Conservation (phyloP, 2,113 vertebrate species). For the Sorex fumeus region DNA sequence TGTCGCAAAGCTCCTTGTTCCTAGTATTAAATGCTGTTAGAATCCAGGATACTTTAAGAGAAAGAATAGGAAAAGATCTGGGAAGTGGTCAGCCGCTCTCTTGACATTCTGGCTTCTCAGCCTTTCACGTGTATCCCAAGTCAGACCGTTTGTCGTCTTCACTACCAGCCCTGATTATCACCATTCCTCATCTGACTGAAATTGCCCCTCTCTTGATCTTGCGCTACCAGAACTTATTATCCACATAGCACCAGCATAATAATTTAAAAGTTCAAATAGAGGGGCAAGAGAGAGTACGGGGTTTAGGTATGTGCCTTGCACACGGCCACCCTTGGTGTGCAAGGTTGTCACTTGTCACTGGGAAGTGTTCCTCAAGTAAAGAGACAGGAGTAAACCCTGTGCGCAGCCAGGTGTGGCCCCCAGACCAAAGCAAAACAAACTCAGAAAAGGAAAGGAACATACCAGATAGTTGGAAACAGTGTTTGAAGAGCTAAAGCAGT, state of each 20-base stretch:
- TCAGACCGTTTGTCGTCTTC: neutral
- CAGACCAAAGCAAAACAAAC: no score
- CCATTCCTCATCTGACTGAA: slow-evolving; percentile 44
- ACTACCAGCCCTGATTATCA: neutral
- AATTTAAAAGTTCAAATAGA: slow-evolving; percentile 16
- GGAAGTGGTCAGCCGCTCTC: neutral
- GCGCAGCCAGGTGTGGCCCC: no score
- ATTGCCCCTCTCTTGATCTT: neutral
- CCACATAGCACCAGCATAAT: neutral
- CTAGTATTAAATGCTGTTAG: slow-evolving; percentile 20
- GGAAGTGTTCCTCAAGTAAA: no score
- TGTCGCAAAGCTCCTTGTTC: neutral
- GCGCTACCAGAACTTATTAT: neutral
- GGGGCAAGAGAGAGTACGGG: no score
- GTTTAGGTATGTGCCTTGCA: no score
- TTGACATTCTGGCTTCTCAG: neutral
- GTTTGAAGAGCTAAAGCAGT: slow-evolving; percentile 47
- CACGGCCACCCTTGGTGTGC: no score
- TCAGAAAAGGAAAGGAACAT: neutral
- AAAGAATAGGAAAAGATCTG: neutral
- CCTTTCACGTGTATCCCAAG: slow-evolving; percentile 11
- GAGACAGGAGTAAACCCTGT: no score
- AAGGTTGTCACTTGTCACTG: no score
- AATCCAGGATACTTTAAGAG: neutral
- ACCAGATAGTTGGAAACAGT: slow-evolving; percentile 56